Conservation (phyloP, 2,113 vertebrate genomes). For the Planiliza haematocheilus region DNA sequence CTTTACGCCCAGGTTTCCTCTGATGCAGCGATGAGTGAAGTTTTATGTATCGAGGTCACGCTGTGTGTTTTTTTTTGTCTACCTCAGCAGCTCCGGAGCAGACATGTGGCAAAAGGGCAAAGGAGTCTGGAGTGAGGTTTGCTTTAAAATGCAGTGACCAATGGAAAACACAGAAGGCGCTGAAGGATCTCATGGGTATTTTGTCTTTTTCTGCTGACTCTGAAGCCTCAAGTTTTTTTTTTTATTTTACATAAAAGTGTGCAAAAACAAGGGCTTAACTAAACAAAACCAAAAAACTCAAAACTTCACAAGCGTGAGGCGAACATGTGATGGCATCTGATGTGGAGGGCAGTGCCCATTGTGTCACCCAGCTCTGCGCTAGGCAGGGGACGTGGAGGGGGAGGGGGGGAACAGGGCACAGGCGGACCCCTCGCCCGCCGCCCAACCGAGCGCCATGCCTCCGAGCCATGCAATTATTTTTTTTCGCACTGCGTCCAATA, state of each 20-base stretch:
- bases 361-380: no score
- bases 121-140: constrained; percentile 22
- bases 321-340: constrained; percentile 51
- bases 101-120: constrained; percentile 17
- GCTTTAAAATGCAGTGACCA: constrained; percentile 24
- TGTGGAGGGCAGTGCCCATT: constrained; percentile 17
- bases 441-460: constrained; percentile 79
- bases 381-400: no score
- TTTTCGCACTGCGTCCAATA: constrained; percentile 80
- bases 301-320: neutral
- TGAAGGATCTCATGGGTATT: constrained; percentile 11
- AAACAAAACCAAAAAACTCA: neutral
- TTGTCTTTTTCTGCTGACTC: neutral
- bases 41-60: constrained; percentile 48
- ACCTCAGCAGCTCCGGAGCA: constrained; percentile 49
- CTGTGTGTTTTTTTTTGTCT: constrained; percentile 25
- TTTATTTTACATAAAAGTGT: constrained; percentile 19
- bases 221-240: neutral
- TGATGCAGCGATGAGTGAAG: constrained; percentile 55
- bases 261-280: neutral
- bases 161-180: constrained; percentile 8
- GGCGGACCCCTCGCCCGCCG: constrained; percentile 52
- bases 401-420: constrained; percentile 23
- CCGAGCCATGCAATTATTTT: constrained; percentile 86
- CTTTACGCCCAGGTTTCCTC: constrained; percentile 39